Conservation (phyloP, 2,113 vertebrate genomes). For the Bagarius yarrelli region DNA sequence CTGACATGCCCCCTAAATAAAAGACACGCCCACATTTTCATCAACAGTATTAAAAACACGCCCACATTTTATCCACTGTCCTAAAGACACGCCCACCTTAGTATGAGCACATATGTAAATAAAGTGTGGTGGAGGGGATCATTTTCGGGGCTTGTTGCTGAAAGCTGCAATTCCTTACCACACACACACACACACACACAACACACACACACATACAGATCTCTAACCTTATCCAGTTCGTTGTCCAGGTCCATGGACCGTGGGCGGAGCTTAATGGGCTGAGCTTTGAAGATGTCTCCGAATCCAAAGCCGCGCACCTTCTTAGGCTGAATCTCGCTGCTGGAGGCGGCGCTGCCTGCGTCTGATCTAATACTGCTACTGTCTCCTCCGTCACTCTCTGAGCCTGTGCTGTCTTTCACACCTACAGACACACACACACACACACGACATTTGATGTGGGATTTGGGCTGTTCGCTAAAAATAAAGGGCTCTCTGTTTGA, state of each 20-base stretch:
- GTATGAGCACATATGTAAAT: too few species aligned
- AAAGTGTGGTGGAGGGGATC: not conserved
- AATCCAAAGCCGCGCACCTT: slow-evolving; percentile 95
- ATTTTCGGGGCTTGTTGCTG: not conserved
- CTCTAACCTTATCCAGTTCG: slow-evolving; percentile 85
- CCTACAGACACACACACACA: slow-evolving; percentile 69
- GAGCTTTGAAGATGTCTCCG: slow-evolving; percentile 98
- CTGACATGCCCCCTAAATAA: not conserved
- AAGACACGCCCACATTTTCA: not conserved
- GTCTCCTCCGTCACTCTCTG: slow-evolving; percentile 91
- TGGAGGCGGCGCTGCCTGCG: slow-evolving; percentile 78
- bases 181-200: not conserved
- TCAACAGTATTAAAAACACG: not conserved
- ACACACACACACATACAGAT: not conserved
- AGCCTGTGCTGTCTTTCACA: slow-evolving; percentile 88
- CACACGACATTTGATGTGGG: slow-evolving; percentile 28
- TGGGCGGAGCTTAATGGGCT: slow-evolving; percentile 91
- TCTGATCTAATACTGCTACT: slow-evolving; percentile 84
- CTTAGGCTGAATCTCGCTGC: slow-evolving; percentile 88
- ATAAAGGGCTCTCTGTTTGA: not conserved
- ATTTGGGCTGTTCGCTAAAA: not conserved
- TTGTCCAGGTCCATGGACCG: slow-evolving; percentile 89
- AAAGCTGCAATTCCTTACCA: not conserved
- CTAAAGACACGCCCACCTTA: not conserved
- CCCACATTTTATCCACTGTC: too few species aligned